phyloP scores from a whole-genome alignment of 2,113 vertebrate species.

The Zapus hudsonius region DNA sequence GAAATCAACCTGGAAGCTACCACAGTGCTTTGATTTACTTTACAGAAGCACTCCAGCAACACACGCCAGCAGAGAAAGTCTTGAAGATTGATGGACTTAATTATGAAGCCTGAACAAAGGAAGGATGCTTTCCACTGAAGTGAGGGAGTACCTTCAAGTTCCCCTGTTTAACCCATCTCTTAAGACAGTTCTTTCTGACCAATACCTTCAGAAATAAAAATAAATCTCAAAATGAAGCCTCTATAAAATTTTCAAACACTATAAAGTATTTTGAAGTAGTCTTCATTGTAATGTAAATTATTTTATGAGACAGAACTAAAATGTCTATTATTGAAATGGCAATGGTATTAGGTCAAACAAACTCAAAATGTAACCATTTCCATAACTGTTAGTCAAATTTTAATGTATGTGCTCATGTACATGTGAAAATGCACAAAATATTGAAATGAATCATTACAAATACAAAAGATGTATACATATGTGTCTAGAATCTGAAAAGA shows the following conservation, averaged over 20 bases:
- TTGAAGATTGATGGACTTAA: slow-evolving; percentile 46
- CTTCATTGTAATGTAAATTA: background rate
- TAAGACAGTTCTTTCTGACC: background rate
- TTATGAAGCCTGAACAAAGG: slow-evolving; percentile 9
- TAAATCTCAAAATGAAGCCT: background rate
- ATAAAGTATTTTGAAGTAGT: background rate
- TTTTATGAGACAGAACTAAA: background rate
- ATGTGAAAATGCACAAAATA: background rate
- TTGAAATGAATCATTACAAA: background rate
- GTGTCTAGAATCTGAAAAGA: background rate
- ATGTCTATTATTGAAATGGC: background rate
- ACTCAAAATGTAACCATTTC: background rate
- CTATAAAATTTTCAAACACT: background rate
- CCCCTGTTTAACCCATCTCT: background rate
- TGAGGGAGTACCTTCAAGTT: background rate
- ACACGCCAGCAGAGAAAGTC: slow-evolving; percentile 26
- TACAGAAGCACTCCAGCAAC: background rate
- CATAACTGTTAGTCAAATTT: background rate
- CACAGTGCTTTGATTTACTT: background rate
- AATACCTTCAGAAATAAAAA: background rate
- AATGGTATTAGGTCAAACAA: background rate
- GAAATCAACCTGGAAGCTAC: background rate
- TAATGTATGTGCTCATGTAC: background rate
- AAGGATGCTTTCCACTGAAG: slow-evolving; percentile 10
- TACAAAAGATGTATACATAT: background rate